Evolutionary conservation across 2,113 vertebrate genomes (phyloP), one percentile per base, ranked within the genome.

Genomic region (Neodon shergylaensis): DNA sequence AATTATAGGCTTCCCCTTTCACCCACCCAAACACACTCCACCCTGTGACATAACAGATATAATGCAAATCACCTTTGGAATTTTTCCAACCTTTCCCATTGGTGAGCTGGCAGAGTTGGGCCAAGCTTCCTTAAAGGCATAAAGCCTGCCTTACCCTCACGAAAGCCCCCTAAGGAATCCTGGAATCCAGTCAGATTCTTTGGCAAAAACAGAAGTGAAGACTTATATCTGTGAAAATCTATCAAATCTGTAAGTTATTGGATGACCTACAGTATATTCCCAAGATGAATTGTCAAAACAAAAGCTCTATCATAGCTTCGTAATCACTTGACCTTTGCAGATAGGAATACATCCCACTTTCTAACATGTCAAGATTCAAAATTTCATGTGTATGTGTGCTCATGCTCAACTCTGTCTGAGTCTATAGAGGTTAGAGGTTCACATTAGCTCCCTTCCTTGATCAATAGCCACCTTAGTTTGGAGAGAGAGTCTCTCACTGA

Each of bases 1-100:
- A 97, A 97, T 96, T 96, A 97, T 82, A 97, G 97, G 89, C 47
- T 96, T 97, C 58, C n/a, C 88, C 66, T 44, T 95, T 47, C 79
- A 95, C 84, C 94, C 82, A 95, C 87, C 74, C 95, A 97, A 97
- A 96, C 92, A 94, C 12, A 95, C 63, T 78, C 82, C 68, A 92
- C 65, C 39, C 49, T 72, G 70, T 90, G 54, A 95, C 95, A 95
- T 92, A 96, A 94, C 1, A 96, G 72, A 82, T 83, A 72, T 17
- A 79, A 76, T 7, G 63, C 58, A 96, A 95, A 95, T 92, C 92
- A 73, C 85, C 78, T 94, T 76, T 92, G 97, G 95, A 58, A 90
- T 90, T 83, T 81, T 66, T 47, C 97, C 96, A 96, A 86, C 68
- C 39, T 93, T 70, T 78, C 36, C 42, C 58, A 58, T 47, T 26